phyloP scores from a whole-genome alignment of 2,797 vertebrate species.

The Rhinoraja longicauda region DNA sequence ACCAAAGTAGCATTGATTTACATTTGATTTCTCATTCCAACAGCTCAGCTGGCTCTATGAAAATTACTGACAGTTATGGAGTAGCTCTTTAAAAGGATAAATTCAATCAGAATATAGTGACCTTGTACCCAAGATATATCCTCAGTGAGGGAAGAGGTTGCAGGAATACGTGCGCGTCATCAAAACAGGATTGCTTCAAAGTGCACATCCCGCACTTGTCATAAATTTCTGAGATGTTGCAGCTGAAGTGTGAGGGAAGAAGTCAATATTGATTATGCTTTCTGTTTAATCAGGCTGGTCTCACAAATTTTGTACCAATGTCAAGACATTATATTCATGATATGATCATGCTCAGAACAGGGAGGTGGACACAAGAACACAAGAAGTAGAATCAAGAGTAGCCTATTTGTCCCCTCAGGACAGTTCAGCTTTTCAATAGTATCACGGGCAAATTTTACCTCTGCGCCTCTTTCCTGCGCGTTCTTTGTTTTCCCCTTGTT shows the following conservation, averaged over 20 bases:
- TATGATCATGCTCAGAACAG: background rate
- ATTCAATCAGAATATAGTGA: constrained; percentile 26
- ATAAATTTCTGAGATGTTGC: background rate
- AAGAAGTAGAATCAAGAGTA: too few species aligned
- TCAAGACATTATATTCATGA: background rate
- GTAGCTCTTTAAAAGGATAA: background rate
- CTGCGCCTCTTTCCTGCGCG: too few species aligned
- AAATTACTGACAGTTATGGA: constrained; percentile 16
- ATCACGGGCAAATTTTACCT: too few species aligned
- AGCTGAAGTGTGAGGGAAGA: background rate
- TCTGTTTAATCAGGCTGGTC: constrained; percentile 2
- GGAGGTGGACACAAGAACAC: background rate
- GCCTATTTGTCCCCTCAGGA: too few species aligned
- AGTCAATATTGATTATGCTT: constrained; percentile 3
- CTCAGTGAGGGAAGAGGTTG: background rate
- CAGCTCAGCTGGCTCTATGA: background rate
- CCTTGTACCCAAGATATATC: background rate
- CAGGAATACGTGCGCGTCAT: background rate
- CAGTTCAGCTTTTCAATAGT: too few species aligned
- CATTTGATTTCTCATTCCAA: background rate
- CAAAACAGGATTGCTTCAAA: constrained; percentile 12
- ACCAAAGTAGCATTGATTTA: background rate
- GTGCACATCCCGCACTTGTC: background rate
- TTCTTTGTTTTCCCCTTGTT: too few species aligned
- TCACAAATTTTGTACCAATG: background rate